Base-by-base conservation (phyloP, 2,113 vertebrate species). In the Chloebia gouldiae region DNA sequence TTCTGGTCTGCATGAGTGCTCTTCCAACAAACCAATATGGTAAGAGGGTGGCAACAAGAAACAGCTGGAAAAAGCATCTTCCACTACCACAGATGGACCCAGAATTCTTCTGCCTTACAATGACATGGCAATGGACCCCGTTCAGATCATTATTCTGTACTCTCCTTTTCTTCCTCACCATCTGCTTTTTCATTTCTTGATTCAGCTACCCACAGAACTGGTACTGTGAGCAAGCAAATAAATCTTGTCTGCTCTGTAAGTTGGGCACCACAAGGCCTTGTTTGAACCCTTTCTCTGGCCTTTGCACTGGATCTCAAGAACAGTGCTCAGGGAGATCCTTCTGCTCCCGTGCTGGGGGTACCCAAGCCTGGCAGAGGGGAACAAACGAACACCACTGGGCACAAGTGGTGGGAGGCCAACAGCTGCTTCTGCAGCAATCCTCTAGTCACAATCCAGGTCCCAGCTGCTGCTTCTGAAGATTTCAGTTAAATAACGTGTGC, bases 21-120 rank as follows among this genome's bases (percentile, higher is more conserved):
- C 31, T 66, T 66, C 25, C 61, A 84, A 42, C 56, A 85, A 42
- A 50, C 19, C 27, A 31, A 11, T 5, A 25, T 1, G 15, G 10
- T 31, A 37, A 37, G n/a, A 61, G 28, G 9, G 30, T 1, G 33
- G 37, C 54, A 66, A 30, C 0, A 1, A 40, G 25, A 69, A 77
- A 85, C 35, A 45, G 21, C 24, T 37, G 8, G 17, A 20, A 56
- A 82, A 86, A 80, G 28, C n/a, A 76, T 28, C 59, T 91, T 66
- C 37, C 33, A 30, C 28, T 28, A 18, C 17, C 42, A 78, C 1
- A 39, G 44, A 42, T 18, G 24, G 45, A 81, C 31, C 11, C 39
- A 66, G 15, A 66, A 63, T 15, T 59, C 47, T 66, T 63, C 30
- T 71, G 33, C 27, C 30, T 54, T 47, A 39, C 11, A 59, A 37